These are phyloP conservation scores for Semaprochilodus insignis DNA, from an alignment of 2,797 vertebrate species.

Conservation along the genomic window DNA sequence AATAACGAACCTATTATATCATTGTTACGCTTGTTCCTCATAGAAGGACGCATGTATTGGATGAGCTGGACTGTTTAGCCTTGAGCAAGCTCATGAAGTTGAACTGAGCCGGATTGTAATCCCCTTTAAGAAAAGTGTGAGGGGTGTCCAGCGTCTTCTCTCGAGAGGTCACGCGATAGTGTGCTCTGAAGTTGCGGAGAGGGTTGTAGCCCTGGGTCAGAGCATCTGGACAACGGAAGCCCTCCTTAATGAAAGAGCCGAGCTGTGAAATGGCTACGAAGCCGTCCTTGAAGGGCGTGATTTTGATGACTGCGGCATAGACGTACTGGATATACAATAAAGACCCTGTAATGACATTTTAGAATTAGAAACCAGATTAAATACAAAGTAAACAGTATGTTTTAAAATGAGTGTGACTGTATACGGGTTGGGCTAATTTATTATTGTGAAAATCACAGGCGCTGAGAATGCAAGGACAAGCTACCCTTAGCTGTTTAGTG, in stretches of 20 bases:
- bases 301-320: conserved; percentile 74
- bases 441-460: not conserved
- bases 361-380: not conserved
- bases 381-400: not conserved
- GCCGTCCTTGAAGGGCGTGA: conserved; percentile 73
- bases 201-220: conserved; percentile 70
- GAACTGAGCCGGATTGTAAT: conserved; percentile 73
- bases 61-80: conserved; percentile 71
- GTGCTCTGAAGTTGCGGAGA: conserved; percentile 73
- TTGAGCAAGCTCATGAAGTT: conserved; percentile 64
- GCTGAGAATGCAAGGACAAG: not conserved
- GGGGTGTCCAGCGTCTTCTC: conserved; percentile 46
- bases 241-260: conserved; percentile 73
- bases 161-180: conserved; percentile 75
- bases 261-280: conserved; percentile 77
- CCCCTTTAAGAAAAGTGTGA: conserved; percentile 4
- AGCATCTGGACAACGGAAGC: conserved; percentile 74
- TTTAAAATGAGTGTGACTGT: not conserved
- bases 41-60: conserved; percentile 70
- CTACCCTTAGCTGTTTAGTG: too few species aligned
- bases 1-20: not conserved
- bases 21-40: conserved; percentile 54
- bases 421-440: not conserved
- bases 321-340: conserved; percentile 80
- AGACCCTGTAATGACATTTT: conserved; percentile 67